A percentile compares a stretch with the other conserved stretches of the same genome.
These are phyloP conservation scores for Bruchidius siliquastri DNA, from an alignment of 2,888 invertebrate genomes.

Conservation along the genomic window DNA sequence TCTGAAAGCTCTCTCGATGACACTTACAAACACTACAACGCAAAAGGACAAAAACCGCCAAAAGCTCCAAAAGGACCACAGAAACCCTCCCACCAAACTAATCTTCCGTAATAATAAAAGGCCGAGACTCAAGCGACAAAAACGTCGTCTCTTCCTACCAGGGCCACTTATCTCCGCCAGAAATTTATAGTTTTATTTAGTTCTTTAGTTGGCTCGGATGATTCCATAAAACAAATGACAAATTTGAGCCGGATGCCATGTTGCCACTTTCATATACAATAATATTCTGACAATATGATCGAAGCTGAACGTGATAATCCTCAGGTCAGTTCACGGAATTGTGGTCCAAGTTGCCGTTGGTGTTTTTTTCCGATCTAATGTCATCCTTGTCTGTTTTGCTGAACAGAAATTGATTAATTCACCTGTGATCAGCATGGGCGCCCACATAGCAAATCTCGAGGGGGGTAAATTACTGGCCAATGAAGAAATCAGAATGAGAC, in stretches of 20 bases:
- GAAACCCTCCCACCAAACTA: not conserved
- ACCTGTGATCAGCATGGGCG: too few relatives aligned
- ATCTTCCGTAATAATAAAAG: not conserved
- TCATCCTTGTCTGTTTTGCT: too few relatives aligned
- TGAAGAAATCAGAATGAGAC: too few relatives aligned
- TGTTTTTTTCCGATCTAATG: too few relatives aligned
- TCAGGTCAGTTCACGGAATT: too few relatives aligned
- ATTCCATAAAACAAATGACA: constrained; percentile 39
- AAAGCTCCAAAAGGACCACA: not conserved
- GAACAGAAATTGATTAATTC: too few relatives aligned
- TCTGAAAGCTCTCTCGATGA: not conserved
- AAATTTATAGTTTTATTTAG: constrained; percentile 28
- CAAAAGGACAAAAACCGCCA: not conserved
- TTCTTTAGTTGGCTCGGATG: constrained; percentile 29
- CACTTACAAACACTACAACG: not conserved
- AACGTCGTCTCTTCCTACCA: not conserved
- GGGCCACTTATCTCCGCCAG: constrained; percentile 1
- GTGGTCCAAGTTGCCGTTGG: too few relatives aligned
- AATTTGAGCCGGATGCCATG: constrained; percentile 31
- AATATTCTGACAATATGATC: not conserved
- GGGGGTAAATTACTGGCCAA: too few relatives aligned
- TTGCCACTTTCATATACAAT: constrained; percentile 2
- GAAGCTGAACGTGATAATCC: too few relatives aligned
- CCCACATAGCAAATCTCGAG: too few relatives aligned
- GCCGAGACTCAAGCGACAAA: not conserved